phyloP scores from a whole-genome alignment of 2,113 vertebrate genomes.

The Prinia subflava region DNA sequence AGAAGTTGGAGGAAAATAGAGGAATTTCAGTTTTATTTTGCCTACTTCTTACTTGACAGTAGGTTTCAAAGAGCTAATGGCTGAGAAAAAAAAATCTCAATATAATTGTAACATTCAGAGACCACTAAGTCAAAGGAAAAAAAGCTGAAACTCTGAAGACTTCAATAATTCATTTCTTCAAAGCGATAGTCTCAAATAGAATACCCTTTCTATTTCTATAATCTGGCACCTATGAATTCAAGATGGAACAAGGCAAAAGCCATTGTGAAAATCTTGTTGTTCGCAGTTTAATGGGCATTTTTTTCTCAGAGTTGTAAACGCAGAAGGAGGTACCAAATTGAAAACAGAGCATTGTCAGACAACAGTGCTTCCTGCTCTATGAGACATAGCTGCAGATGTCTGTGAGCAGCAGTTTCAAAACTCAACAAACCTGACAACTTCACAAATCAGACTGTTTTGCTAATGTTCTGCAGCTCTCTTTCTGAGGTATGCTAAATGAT shows the following conservation, averaged over 20 bases:
- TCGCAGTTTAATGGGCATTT: neutral
- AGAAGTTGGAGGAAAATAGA: neutral
- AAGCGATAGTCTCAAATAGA: neutral
- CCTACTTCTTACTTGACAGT: neutral
- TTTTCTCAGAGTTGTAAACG: neutral
- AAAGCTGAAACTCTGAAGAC: neutral
- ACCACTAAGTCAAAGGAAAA: neutral
- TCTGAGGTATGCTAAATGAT: neutral
- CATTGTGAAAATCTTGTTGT: neutral
- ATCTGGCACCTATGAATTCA: neutral
- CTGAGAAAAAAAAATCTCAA: neutral
- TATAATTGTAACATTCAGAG: neutral
- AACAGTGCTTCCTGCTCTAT: neutral
- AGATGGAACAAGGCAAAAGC: neutral
- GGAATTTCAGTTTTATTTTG: neutral
- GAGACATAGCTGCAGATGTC: neutral
- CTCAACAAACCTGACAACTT: neutral
- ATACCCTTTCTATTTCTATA: neutral
- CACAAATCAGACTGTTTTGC: neutral
- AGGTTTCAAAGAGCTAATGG: neutral
- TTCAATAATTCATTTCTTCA: neutral
- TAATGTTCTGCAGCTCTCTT: neutral
- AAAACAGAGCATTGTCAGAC: conserved; percentile 40
- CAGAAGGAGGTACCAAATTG: conserved; percentile 39
- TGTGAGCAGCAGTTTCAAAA: neutral